Evolutionary conservation across 2,888 invertebrate genomes (phyloP), one percentile per base, ranked within the genome.

Genomic region (Mactromeris polynyma): DNA sequence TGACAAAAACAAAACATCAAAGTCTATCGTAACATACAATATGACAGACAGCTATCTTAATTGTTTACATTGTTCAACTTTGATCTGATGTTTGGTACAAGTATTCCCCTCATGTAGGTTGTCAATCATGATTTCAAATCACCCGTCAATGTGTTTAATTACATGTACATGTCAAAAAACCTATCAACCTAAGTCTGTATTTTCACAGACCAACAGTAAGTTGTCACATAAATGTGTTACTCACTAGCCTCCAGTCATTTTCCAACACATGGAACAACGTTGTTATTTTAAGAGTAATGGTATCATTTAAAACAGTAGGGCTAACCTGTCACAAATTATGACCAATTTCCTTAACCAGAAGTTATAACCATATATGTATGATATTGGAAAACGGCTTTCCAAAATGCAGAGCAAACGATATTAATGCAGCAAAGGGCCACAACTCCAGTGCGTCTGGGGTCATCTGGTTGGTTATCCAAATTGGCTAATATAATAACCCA

Each of bases 51-150:
- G 58, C 58, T 26, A 58, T 17, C 19, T 36, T 17, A 33, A 73
- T 73, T 73, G 33, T 73, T 17, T 73, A 19, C 36, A 36, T 73
- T 11, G 19, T 19, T 4, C 26, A 33, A 2, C 73, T 73, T 73
- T 73, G 36, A 69, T 33, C 14, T 69, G 33, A 31, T 31, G 33
- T 6, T 33, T 33, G 19, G 54, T 14, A 69, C 69, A 69, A 33
- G n/a, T 33, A 73, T 73, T 21, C 36, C 9, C 36, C 19, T 36
- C 73, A 17, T 36, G 73, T 73, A 36, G 21, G 73, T 17, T 73
- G 36, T 73, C 73, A 73, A 73, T 73, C 36, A 73, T 36, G 33
- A 36, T 73, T 73, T 73, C 17, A 58, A 33, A 73, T 73, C 33
- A 73, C 73, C 73, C 33, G 17, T 73, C 73, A 73, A 17, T 33